phyloP scores from a whole-genome alignment of 2,888 invertebrate species.

The Xestia sexstrigata region DNA sequence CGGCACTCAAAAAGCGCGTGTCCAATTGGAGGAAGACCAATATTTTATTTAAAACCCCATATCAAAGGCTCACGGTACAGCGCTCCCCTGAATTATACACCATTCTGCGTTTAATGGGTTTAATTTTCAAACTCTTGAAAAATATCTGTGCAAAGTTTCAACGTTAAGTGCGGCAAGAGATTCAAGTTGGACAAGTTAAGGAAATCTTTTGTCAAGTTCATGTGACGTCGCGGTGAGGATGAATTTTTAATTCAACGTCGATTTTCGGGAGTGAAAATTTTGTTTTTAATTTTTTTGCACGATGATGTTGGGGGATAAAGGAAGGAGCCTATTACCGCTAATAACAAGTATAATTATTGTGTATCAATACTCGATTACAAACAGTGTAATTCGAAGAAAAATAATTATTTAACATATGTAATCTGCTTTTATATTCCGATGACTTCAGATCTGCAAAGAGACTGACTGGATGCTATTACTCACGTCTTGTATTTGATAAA shows the following conservation, averaged over 20 bases:
- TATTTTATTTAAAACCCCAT: slow-evolving; percentile 82
- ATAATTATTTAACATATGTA: no score
- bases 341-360: no score
- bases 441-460: background rate
- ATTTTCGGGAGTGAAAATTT: slow-evolving; percentile 21
- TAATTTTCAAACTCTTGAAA: slow-evolving; percentile 84
- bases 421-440: background rate
- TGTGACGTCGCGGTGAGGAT: slow-evolving; percentile 71
- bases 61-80: slow-evolving; percentile 73
- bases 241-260: slow-evolving; percentile 73
- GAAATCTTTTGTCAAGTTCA: slow-evolving; percentile 71
- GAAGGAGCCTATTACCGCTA: no score
- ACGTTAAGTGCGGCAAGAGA: slow-evolving; percentile 70
- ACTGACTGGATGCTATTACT: no score
- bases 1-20: slow-evolving; percentile 56
- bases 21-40: slow-evolving; percentile 67
- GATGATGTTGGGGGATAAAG: background rate
- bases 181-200: slow-evolving; percentile 66
- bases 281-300: slow-evolving; percentile 17
- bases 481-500: background rate
- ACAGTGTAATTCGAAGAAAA: no score
- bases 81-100: slow-evolving; percentile 78
- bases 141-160: slow-evolving; percentile 78
- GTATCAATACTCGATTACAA: no score
- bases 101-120: slow-evolving; percentile 82